These are phyloP conservation scores for Cynoglossus semilaevis DNA, from an alignment of 2,113 vertebrate genomes.

Conservation along the genomic window DNA sequence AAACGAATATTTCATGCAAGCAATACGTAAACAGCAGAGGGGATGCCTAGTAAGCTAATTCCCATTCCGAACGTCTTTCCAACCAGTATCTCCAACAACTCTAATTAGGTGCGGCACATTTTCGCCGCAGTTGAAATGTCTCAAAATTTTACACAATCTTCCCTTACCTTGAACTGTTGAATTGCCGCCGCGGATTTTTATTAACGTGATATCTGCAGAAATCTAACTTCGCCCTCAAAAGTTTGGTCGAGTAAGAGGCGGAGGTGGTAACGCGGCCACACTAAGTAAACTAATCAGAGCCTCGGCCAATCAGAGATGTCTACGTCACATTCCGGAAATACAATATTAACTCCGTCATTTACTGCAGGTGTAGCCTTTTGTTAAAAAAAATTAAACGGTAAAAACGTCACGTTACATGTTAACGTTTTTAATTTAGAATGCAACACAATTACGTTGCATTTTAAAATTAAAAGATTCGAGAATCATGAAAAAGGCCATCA, in stretches of 20 bases:
- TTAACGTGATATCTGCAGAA: constrained; percentile 32
- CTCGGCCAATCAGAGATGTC: constrained; percentile 55
- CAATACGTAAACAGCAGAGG: too few species aligned
- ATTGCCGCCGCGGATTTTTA: constrained; percentile 45
- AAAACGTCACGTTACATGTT: too few species aligned
- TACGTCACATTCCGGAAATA: constrained; percentile 25
- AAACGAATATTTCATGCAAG: too few species aligned
- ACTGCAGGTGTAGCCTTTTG: constrained; percentile 50
- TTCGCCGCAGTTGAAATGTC: background rate
- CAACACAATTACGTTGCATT: too few species aligned
- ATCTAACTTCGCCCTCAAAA: constrained; percentile 38
- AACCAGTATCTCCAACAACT: too few species aligned
- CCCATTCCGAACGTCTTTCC: too few species aligned
- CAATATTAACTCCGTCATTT: constrained; percentile 26
- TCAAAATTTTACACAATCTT: background rate
- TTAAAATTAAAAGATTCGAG: too few species aligned
- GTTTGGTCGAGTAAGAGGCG: constrained; percentile 26
- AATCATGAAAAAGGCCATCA: too few species aligned
- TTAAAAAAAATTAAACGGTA: too few species aligned
- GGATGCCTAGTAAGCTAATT: too few species aligned
- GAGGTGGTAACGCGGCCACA: constrained; percentile 50
- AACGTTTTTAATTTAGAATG: too few species aligned
- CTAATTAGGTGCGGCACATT: too few species aligned
- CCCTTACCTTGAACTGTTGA: constrained; percentile 62
- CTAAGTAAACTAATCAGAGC: constrained; percentile 60